Conservation (phyloP, 2,888 invertebrate genomes). For the Nomada ruficornis region DNA sequence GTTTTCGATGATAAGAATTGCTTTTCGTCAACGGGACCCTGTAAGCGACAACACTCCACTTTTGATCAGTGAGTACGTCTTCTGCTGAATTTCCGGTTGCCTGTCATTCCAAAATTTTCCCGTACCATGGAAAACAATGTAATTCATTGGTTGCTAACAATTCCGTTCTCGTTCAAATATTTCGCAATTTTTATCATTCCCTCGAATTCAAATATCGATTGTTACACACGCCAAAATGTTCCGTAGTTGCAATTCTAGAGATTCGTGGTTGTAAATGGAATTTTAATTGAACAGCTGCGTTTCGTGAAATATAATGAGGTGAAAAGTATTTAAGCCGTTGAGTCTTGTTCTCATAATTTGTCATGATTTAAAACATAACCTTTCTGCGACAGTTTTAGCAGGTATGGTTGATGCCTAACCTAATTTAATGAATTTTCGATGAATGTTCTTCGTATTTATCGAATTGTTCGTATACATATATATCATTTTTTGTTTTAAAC, state of each 20-base stretch:
- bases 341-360: not conserved
- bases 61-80: conserved; percentile 56
- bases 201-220: not conserved
- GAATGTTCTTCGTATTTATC: conserved; percentile 6
- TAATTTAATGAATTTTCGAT: conserved; percentile 2
- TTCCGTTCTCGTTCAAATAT: not conserved
- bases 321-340: not conserved
- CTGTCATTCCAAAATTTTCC: conserved; percentile 43
- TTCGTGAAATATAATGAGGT: not conserved
- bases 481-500: not conserved
- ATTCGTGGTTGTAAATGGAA: not conserved
- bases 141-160: conserved; percentile 2
- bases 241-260: not conserved
- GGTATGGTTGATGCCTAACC: conserved; percentile 23
- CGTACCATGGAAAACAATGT: not conserved
- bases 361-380: conserved; percentile 33
- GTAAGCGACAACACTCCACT: conserved; percentile 27
- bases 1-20: conserved; percentile 47
- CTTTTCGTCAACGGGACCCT: conserved; percentile 11
- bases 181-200: not conserved
- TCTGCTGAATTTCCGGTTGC: conserved; percentile 57
- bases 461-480: not conserved
- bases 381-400: conserved; percentile 1
- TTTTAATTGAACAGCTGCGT: not conserved
- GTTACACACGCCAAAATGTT: not conserved